Percentiles rank a stretch among this genome's conserved stretches.
Evolutionary conservation across 2,888 invertebrate genomes (phyloP).

Genomic region (Xanthia icteritia): DNA sequence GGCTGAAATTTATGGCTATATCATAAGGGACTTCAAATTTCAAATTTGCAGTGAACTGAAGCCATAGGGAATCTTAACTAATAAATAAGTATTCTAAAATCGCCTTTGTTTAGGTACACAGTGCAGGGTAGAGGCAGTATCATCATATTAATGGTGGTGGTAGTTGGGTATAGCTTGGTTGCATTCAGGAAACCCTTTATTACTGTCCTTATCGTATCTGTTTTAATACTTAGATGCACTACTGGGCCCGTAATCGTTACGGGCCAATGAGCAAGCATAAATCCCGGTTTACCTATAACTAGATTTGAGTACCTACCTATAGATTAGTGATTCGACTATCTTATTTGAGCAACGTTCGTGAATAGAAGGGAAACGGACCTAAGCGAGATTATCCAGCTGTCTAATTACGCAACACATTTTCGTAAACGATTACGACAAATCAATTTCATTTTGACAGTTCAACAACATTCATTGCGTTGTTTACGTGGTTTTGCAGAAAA

Average conservation of each 20-base stretch:
- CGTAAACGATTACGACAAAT: too few species aligned
- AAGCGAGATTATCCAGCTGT: neutral
- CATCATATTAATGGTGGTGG: neutral
- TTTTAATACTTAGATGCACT: neutral
- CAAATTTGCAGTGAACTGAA: neutral
- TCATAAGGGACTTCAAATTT: constrained; percentile 20
- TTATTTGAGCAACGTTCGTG: neutral
- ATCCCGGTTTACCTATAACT: neutral
- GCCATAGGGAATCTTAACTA: neutral
- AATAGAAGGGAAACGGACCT: neutral
- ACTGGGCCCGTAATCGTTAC: neutral
- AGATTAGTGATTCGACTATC: neutral
- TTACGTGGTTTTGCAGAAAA: too few species aligned
- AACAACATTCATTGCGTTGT: too few species aligned
- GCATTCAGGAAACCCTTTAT: neutral
- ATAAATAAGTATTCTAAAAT: neutral
- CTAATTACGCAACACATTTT: too few species aligned
- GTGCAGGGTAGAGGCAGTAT: neutral
- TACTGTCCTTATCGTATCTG: neutral
- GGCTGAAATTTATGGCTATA: constrained; percentile 2
- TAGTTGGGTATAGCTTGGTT: neutral
- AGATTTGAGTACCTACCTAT: neutral
- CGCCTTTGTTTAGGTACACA: neutral
- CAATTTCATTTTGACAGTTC: too few species aligned
- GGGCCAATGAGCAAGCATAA: neutral